Evolutionary conservation across 2,888 invertebrate species (phyloP), one percentile per base, ranked within the genome.

Genomic region (Epinotia brunnichana): DNA sequence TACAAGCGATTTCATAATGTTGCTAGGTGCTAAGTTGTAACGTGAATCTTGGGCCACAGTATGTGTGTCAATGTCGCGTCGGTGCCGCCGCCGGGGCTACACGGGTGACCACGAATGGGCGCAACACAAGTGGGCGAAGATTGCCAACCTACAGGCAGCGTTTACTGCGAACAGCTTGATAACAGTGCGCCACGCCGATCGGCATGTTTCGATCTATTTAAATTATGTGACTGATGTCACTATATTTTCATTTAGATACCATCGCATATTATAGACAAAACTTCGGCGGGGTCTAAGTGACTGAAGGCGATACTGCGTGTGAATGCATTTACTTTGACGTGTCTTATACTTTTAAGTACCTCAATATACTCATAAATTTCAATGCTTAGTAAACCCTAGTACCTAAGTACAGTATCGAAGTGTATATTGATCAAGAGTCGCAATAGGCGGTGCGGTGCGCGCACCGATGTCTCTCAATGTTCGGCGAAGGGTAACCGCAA

Each of bases 401-500:
- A 44, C 41, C 41, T 44, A 54, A 24, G 44, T 67, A 21, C 62
- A 19, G 13, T 69, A 64, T 71, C 29, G 66, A 57, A 24, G 35
- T 39, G 62, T 69, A 56, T 63, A 48, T 69, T 24, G 62, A 63
- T 35, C 11, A 21, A 24, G 48, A 66, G 39, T 63, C 63, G 57
- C 68, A 66, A 60, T 51, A 69, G 57, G 57, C 61, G 48, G 39
- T 35, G 35, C 35, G 35, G 35, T 35, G 35, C 24, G 62, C 66
- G 57, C 67, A 51, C 53, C 74, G 73, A 72, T 73, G 79, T 79
- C 76, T 77, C 70, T 77, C 29, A 83, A 83, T 85, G 88, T 81
- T 85, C 86, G 87, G 85, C 87, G 92, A 90, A 91, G 91, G 91
- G 90, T 89, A 90, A 89, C 91, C 87, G 81, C 88, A 86, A 84